These are phyloP conservation scores for Campylomormyrus tamandua DNA, from an alignment of 2,113 vertebrate species.

Conservation along the genomic window DNA sequence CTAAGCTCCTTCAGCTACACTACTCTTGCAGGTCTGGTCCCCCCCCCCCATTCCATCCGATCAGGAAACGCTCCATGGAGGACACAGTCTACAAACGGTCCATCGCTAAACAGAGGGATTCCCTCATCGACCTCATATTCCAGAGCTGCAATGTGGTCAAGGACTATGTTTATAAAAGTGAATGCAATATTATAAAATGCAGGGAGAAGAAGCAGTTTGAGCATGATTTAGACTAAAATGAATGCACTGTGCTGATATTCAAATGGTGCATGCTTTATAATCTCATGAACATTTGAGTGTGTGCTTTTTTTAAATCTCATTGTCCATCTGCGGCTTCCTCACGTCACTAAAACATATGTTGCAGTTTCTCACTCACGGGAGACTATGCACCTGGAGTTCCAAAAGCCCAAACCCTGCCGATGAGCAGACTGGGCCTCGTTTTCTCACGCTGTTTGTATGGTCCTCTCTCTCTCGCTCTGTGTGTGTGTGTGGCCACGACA, in stretches of 20 bases:
- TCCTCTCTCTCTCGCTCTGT: neutral
- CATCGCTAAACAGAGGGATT: neutral
- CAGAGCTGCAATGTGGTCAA: neutral
- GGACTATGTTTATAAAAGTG: slow-evolving; percentile 8
- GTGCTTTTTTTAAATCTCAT: slow-evolving; percentile 29
- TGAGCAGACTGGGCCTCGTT: slow-evolving; percentile 2
- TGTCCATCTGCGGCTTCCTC: slow-evolving; percentile 53
- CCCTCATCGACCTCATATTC: neutral
- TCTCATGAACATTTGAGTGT: slow-evolving; percentile 48
- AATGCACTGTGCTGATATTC: slow-evolving; percentile 16
- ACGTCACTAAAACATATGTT: slow-evolving; percentile 47
- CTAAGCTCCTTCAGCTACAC: slow-evolving; percentile 35
- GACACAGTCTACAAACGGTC: neutral
- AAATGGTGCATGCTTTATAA: slow-evolving; percentile 29
- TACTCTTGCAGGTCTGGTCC: neutral
- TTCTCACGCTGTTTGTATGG: slow-evolving; percentile 21
- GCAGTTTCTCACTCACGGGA: slow-evolving; percentile 45
- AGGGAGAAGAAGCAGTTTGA: neutral
- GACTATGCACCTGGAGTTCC: slow-evolving; percentile 37
- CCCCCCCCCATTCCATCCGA: slow-evolving; percentile 10
- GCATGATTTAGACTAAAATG: slow-evolving; percentile 5
- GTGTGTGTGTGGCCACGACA: neutral
- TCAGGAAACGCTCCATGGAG: neutral
- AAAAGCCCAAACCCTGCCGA: slow-evolving; percentile 5
- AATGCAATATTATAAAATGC: slow-evolving; percentile 7